Evolutionary conservation across 2,113 vertebrate genomes (phyloP).

Genomic region (Zapornia atra): DNA sequence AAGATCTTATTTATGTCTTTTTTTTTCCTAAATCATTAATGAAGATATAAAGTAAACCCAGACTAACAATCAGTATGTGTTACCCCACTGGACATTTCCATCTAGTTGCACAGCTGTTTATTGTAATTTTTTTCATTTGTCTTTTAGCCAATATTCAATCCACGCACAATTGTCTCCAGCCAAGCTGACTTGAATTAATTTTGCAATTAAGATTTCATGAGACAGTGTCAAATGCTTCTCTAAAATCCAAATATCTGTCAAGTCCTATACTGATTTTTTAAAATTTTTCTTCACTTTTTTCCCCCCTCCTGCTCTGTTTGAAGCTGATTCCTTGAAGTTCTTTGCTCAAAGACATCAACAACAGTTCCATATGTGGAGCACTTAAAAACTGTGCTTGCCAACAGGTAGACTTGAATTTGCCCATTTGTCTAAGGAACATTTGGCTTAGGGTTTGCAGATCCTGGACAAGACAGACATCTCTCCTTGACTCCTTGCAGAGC

Average conservation of each 20-base stretch:
- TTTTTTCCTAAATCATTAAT: neutral
- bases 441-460: neutral
- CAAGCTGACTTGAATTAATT: conserved; percentile 33
- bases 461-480: too few species aligned
- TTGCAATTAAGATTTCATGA: conserved; percentile 49
- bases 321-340: neutral
- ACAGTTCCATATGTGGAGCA: neutral
- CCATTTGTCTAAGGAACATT: neutral
- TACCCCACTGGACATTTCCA: neutral
- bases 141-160: neutral
- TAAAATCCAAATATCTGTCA: conserved; percentile 21
- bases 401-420: neutral
- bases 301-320: rapidly evolving
- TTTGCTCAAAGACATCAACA: neutral
- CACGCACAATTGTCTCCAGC: neutral
- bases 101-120: neutral
- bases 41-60: neutral
- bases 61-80: neutral
- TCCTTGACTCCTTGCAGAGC: neutral
- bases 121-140: neutral
- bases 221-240: neutral
- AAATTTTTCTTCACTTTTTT: neutral
- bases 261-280: neutral
- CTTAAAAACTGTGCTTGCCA: neutral
- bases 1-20: neutral